phyloP scores from a whole-genome alignment of 2,113 vertebrate species.

The Engraulis encrasicolus region DNA sequence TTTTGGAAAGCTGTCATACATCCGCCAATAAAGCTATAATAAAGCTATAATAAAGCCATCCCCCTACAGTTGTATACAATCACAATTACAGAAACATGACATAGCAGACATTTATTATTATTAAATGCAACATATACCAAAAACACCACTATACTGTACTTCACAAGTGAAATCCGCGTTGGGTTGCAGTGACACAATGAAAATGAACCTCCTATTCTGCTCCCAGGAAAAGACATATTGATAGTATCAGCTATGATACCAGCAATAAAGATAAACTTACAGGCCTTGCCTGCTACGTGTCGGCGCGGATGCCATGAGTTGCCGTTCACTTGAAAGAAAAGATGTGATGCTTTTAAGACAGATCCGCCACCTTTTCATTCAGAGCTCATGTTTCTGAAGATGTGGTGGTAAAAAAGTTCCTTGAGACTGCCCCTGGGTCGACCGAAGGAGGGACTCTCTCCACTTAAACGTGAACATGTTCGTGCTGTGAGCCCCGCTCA shows the following conservation, averaged over 20 bases:
- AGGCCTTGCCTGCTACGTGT: slow-evolving; percentile 38
- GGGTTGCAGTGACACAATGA: neutral
- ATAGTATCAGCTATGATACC: slow-evolving; percentile 9
- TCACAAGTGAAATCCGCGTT: neutral
- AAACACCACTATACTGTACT: neutral
- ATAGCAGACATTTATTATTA: neutral
- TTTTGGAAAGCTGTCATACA: neutral
- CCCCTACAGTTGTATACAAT: neutral
- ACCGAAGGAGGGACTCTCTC: slow-evolving; percentile 80
- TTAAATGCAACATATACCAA: neutral
- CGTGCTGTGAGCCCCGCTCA: slow-evolving; percentile 73
- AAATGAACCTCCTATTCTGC: neutral
- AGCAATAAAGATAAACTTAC: slow-evolving; percentile 16
- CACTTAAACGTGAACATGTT: slow-evolving; percentile 75
- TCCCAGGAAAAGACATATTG: neutral
- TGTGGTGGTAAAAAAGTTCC: slow-evolving; percentile 54
- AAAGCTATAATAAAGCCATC: neutral
- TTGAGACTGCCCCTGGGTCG: slow-evolving; percentile 73
- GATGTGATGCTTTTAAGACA: slow-evolving; percentile 37
- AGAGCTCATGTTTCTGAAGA: slow-evolving; percentile 58
- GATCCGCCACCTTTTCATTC: slow-evolving; percentile 63
- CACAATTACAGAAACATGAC: neutral
- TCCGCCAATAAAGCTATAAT: neutral
- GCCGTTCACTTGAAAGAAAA: slow-evolving; percentile 36
- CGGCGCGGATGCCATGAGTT: slow-evolving; percentile 40